Conservation (phyloP, 2,113 vertebrate genomes). For the Brachypteracias leptosomus region DNA sequence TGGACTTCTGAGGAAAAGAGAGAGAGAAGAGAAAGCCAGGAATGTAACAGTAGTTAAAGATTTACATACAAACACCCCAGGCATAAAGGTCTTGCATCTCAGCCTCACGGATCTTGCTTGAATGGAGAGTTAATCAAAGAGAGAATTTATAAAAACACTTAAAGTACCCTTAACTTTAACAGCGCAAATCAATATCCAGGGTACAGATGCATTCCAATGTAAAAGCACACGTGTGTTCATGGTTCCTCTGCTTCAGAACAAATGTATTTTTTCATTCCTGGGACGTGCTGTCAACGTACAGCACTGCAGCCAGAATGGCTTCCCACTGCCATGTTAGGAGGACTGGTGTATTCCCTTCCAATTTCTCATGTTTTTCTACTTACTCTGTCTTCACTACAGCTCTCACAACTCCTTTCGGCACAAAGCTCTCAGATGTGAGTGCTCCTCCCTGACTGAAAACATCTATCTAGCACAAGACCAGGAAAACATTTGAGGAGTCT, state of each 20-base stretch:
- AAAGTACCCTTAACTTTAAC: not conserved
- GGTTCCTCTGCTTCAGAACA: not conserved
- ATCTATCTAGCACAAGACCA: not conserved
- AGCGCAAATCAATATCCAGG: not conserved
- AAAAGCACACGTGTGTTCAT: not conserved
- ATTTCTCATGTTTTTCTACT: not conserved
- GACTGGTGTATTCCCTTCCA: not conserved
- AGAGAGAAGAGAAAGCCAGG: not conserved
- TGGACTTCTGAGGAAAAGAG: not conserved
- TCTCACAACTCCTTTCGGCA: not conserved
- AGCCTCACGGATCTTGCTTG: not conserved
- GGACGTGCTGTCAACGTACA: fast-evolving
- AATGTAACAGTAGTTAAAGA: not conserved
- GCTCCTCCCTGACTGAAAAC: not conserved
- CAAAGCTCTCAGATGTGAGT: not conserved
- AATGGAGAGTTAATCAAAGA: not conserved
- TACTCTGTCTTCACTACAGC: not conserved
- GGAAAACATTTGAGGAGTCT: not conserved
- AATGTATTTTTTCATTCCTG: not conserved
- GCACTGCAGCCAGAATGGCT: not conserved
- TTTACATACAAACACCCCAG: not conserved
- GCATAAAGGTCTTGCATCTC: not conserved
- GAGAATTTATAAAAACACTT: not conserved
- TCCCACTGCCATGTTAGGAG: not conserved
- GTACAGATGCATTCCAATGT: not conserved